phyloP scores from a whole-genome alignment of 2,797 vertebrate genomes.

The Notolepis coatsorum region DNA sequence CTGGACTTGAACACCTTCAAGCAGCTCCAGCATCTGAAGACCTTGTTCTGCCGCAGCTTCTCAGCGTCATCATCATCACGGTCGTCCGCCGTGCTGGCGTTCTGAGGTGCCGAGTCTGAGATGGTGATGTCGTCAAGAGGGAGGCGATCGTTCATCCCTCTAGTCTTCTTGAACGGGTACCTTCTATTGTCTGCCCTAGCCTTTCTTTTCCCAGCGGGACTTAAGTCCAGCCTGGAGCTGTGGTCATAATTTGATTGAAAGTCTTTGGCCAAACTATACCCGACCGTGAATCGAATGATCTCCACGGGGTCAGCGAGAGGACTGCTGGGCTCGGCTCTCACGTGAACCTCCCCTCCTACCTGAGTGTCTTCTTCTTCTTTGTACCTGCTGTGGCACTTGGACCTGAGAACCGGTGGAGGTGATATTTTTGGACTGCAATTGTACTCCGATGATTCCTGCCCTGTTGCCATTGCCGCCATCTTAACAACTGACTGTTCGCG shows the following conservation, averaged over 20 bases:
- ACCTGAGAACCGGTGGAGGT: conserved; percentile 86
- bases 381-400: conserved; percentile 80
- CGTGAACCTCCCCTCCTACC: conserved; percentile 78
- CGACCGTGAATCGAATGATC: conserved; percentile 93
- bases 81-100: conserved; percentile 83
- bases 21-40: conserved; percentile 98
- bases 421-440: conserved; percentile 73
- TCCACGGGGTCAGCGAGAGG: conserved; percentile 92
- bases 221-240: conserved; percentile 74
- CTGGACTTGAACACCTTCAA: conserved; percentile 96
- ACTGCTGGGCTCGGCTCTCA: conserved; percentile 95
- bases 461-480: conserved; percentile 73
- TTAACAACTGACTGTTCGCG: conserved; percentile 83
- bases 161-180: conserved; percentile 88
- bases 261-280: conserved; percentile 88
- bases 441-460: conserved; percentile 69
- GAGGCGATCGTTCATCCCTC: conserved; percentile 73
- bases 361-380: conserved; percentile 83
- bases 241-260: conserved; percentile 85
- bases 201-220: conserved; percentile 86
- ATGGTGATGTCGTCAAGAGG: conserved; percentile 74
- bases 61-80: conserved; percentile 80
- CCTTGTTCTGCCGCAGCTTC: conserved; percentile 87
- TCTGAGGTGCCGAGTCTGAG: conserved; percentile 78
- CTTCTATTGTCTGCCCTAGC: conserved; percentile 86